Evolutionary conservation across 2,797 vertebrate species (phyloP).

Genomic region (Neosalanx taihuensis): DNA sequence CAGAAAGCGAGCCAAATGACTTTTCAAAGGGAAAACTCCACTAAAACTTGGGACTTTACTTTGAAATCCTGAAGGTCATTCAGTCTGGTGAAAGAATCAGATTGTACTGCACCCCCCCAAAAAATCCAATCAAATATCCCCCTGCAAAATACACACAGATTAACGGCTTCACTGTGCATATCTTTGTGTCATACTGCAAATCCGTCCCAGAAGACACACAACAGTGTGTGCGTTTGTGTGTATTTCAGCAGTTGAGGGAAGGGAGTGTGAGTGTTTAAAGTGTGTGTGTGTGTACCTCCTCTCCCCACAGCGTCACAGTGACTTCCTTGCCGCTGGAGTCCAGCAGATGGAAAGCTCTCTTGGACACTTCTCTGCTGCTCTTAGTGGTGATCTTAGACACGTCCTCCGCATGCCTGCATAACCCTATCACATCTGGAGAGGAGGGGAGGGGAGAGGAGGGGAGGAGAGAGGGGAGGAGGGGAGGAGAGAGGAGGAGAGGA

Average conservation of each 20-base stretch:
- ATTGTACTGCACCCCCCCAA: conserved; percentile 44
- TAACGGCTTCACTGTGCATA: conserved; percentile 9
- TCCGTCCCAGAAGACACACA: conserved; percentile 21
- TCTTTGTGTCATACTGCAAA: conserved; percentile 42
- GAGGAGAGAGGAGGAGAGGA: background rate
- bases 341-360: conserved; percentile 83
- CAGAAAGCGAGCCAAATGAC: no score
- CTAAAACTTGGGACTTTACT: conserved; percentile 47
- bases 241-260: background rate
- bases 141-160: conserved; percentile 11
- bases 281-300: conserved; percentile 70
- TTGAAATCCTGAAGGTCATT: conserved; percentile 60
- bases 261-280: conserved; percentile 4
- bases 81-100: conserved; percentile 48
- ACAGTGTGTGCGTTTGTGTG: no score
- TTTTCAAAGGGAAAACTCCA: conserved; percentile 25
- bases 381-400: conserved; percentile 80
- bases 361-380: conserved; percentile 82
- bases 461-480: background rate
- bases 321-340: conserved; percentile 85
- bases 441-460: background rate
- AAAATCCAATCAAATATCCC: conserved; percentile 49
- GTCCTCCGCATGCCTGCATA: conserved; percentile 86
- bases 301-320: conserved; percentile 85
- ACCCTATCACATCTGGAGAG: conserved; percentile 85